Conservation (phyloP, 2,888 invertebrate species). For the Cephus runcator region DNA sequence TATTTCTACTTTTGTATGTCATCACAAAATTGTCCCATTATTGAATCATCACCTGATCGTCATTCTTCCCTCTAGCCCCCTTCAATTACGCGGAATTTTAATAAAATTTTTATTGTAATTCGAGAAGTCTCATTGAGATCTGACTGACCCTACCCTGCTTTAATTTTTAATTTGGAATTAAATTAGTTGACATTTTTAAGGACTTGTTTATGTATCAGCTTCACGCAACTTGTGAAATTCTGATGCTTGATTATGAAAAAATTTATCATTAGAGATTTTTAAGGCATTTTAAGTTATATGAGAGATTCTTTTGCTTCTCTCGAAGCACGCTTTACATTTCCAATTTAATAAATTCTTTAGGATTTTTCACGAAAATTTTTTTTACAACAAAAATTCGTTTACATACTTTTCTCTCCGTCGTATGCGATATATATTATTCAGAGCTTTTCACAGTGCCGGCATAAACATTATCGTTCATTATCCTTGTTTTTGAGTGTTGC, state of each 20-base stretch:
- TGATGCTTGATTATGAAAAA: background rate
- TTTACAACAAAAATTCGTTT: too few relatives aligned
- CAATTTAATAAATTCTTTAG: too few relatives aligned
- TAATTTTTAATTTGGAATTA: background rate
- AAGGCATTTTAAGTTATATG: too few relatives aligned
- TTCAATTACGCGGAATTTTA: constrained; percentile 43
- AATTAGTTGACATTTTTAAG: background rate
- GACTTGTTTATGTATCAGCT: background rate
- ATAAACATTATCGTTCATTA: background rate
- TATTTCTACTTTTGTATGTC: background rate
- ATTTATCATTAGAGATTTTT: too few relatives aligned
- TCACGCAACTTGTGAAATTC: background rate
- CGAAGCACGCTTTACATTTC: too few relatives aligned
- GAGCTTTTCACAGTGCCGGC: too few relatives aligned
- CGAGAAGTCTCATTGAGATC: background rate
- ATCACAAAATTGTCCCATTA: constrained; percentile 3
- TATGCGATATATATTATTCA: too few relatives aligned
- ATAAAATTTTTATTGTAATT: constrained; percentile 53
- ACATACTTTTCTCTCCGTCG: too few relatives aligned
- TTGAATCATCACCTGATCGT: background rate
- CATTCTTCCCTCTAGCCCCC: constrained; percentile 19
- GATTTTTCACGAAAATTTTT: too few relatives aligned
- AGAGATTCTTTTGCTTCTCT: too few relatives aligned
- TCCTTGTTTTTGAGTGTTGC: background rate
- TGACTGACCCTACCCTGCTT: background rate